A percentile compares a stretch with the other conserved stretches of the same genome.
Conservation (phyloP, 1,140 invertebrate genomes). For the Panagrolaimus sp. region DNA sequence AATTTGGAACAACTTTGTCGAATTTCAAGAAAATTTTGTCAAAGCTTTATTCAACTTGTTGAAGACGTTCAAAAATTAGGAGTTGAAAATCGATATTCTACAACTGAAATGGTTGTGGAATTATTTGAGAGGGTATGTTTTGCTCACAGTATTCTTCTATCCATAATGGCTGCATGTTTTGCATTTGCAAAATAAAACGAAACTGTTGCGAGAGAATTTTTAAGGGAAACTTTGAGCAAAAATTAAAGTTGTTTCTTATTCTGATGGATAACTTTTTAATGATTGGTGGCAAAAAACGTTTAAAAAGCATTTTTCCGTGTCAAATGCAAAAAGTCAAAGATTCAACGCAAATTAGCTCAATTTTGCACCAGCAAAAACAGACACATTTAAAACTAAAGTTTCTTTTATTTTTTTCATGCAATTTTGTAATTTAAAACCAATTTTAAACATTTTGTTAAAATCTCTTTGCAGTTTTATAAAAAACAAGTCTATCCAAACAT, state of each 20-base stretch:
- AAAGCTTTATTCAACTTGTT: conserved; percentile 66
- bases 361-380: no score
- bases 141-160: no score
- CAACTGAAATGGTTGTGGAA: conserved; percentile 64
- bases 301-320: no score
- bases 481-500: no score
- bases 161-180: no score
- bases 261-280: conserved; percentile 1
- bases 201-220: not conserved
- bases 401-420: no score
- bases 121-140: conserved; percentile 65
- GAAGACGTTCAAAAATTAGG: conserved; percentile 62
- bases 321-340: no score
- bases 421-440: not conserved
- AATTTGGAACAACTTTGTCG: conserved; percentile 69
- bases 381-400: no score
- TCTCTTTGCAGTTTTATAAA: no score
- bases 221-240: not conserved
- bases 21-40: conserved; percentile 67
- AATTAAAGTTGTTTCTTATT: not conserved
- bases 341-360: no score
- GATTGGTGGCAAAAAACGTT: no score
- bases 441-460: not conserved
- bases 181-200: no score
- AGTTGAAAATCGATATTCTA: conserved; percentile 61